Evolutionary conservation across 2,113 vertebrate genomes (phyloP), one percentile per base, ranked within the genome.

Genomic region (Pteronura brasiliensis): DNA sequence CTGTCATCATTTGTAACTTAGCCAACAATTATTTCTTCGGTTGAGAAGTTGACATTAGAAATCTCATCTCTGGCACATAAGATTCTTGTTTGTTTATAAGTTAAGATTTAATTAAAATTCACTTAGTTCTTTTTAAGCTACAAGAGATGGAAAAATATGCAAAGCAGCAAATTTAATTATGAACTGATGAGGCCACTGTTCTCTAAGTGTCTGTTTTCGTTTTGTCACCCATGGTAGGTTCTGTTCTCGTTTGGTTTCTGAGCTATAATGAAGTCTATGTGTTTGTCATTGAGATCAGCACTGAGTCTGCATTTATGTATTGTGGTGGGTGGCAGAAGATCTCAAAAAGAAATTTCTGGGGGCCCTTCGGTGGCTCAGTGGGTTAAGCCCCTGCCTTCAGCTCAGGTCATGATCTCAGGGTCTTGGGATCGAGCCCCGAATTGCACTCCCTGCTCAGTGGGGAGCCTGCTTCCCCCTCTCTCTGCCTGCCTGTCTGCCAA

Each of bases 271-370:
- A 95, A 36, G 20, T 74, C 59, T 27, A 1, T 42, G 49, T 11
- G 67, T 34, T 71, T 81, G 25, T 69, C 31, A 31, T 63, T 87
- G 79, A 79, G n/a, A 42, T 63, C 13, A 74, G 17, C 15, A 31
- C 55, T 65, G 59, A 87, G n/a, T 88, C 47, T 90, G 80, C 59
- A 89, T 88, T 92, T 84, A 88, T 92, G 89, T 42, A 57, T 57
- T 69, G 20, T n/a, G 96, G 98, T 97, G 87, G 97, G 98, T 99
- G 98, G 97, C 95, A 4, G 98, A 99, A 93, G 94, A 96, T 0
- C 65, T 87, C 12, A 96, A 84, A 94, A 98, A 94, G 10, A 96
- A 88, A 93, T 98, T 96, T 0, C 97, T 99, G 96, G 97, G 15
- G 49, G 15, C 49, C 49, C 49, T 15, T 52, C 15, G 4, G 15